Base-by-base conservation (phyloP, 1,140 invertebrate species). In the Mycetomoellerius zeteki region DNA sequence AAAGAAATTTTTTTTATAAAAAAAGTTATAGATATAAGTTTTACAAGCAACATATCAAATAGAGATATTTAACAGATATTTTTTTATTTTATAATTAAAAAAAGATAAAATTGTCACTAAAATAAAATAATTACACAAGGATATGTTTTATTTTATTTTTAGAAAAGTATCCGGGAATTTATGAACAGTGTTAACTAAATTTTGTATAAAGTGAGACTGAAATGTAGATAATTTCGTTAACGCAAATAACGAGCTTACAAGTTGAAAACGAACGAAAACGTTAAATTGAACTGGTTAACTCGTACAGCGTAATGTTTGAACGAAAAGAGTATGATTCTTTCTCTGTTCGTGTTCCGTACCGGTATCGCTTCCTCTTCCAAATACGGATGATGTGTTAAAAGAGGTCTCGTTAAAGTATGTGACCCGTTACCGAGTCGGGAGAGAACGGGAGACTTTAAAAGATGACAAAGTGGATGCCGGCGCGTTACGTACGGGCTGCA, bases 381-480 rank as follows among this genome's bases (percentile, higher is more conserved):
- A 84, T 84, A 73, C 80, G 54, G 27, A 60, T 75, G 37, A 84
- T 84, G 54, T 84, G 69, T 84, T 84, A 84, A 84, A 78, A 54
- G n/a, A 73, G 16, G 56, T 64, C 73, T 86, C 69, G 82, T 86
- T 89, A 86, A 89, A 86, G 72, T 56, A 78, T 75, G 50, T 82
- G 88, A 89, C 81, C 85, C 69, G 81, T 89, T 72, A 88, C 62
- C 21, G 24, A 27, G 65, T n/a, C 19, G 16, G 21, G 21, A 62
- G 52, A 27, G 60, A 52, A 69, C 43, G 76, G 54, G 76, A 82
- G 30, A 69, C 72, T 69, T 89, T 87, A 87, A 84, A 84, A 89
- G 77, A 90, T 90, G 88, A 89, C 89, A 89, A 89, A 90, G 85
- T 87, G 72, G 72, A 21, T 64, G 56, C 69, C 67, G 67, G 67